Percentiles rank a stretch among this genome's conserved stretches.
Evolutionary conservation across 2,797 vertebrate species (phyloP).

Genomic region (Trichosurus vulpecula): DNA sequence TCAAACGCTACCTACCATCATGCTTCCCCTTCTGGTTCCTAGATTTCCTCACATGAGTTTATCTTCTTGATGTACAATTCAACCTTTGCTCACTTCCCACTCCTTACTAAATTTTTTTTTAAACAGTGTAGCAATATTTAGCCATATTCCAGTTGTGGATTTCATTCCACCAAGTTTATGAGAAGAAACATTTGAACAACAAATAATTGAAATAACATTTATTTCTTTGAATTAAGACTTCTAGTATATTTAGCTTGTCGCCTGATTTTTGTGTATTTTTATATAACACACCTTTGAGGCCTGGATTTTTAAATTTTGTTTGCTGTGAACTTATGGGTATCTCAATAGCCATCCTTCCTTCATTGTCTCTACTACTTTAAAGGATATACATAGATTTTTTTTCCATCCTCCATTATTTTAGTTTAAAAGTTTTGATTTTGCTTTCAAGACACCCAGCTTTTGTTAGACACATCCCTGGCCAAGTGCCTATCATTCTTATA

Average conservation of each 20-base stretch:
- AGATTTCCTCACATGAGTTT: not conserved
- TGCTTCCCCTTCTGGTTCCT: not conserved
- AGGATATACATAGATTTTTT: not conserved
- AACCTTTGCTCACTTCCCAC: not conserved
- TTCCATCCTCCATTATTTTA: not conserved
- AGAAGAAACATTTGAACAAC: not conserved
- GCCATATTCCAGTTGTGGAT: not conserved
- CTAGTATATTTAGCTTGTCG: not conserved
- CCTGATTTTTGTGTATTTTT: not conserved
- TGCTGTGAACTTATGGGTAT: not conserved
- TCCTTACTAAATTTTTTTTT: no score
- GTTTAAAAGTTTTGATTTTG: not conserved
- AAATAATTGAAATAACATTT: not conserved
- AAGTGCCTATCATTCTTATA: not conserved
- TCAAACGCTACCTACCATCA: not conserved
- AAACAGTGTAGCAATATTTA: no score
- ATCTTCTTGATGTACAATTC: not conserved
- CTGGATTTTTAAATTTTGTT: not conserved
- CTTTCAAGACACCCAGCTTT: not conserved
- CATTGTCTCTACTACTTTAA: not conserved
- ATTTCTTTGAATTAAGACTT: not conserved
- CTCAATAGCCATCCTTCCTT: not conserved
- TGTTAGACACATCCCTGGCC: not conserved
- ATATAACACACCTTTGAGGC: not conserved
- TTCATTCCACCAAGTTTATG: not conserved